These are phyloP conservation scores for Bombus difficillimus DNA, from an alignment of 1,140 invertebrate genomes.

Conservation along the genomic window DNA sequence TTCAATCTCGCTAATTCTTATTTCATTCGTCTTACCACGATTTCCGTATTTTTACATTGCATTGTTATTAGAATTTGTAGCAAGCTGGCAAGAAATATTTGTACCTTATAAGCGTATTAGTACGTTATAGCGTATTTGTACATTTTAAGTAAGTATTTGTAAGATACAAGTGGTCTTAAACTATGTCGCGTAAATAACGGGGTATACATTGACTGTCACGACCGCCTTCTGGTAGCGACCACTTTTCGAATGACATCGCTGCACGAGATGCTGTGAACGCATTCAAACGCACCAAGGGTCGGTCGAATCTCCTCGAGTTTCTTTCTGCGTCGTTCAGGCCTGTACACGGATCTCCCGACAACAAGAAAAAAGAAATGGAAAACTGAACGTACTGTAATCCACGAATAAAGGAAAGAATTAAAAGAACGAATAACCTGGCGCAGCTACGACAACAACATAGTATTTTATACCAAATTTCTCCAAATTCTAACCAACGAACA, in stretches of 20 bases:
- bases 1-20: neutral
- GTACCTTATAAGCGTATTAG: too few species aligned
- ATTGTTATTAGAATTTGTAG: neutral
- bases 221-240: conserved; percentile 37
- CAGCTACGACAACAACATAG: neutral
- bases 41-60: neutral
- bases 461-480: neutral
- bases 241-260: conserved; percentile 24
- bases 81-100: conserved; percentile 22
- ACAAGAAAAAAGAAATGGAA: neutral
- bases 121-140: too few species aligned
- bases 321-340: neutral
- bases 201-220: conserved; percentile 27
- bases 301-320: neutral
- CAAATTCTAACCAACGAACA: neutral
- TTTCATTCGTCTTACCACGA: neutral
- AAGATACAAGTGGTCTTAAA: conserved; percentile 38
- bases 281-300: conserved; percentile 19
- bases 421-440: too few species aligned
- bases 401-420: too few species aligned
- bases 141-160: too few species aligned
- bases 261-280: conserved; percentile 28
- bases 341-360: neutral
- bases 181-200: conserved; percentile 55
- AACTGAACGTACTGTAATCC: too few species aligned